Percentiles rank a stretch among this genome's conserved stretches.
Conservation (phyloP, 1,140 invertebrate genomes). For the Brachionus calyciflorus region DNA sequence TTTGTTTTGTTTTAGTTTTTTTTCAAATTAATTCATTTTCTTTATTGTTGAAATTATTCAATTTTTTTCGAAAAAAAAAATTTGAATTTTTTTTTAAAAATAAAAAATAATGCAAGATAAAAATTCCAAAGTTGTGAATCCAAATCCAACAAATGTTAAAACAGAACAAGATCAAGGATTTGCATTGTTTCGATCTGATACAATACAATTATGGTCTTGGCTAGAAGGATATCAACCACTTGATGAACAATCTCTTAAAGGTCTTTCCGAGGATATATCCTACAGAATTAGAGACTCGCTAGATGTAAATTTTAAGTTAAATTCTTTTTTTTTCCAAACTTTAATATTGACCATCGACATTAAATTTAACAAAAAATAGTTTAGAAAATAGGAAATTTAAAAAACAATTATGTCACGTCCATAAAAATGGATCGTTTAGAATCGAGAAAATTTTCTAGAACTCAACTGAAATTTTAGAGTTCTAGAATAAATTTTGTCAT, state of each 20-base stretch:
- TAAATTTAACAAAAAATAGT: too few relatives aligned
- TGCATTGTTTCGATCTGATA: conserved; percentile 18
- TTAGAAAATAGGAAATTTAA: not conserved
- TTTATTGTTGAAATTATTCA: not conserved
- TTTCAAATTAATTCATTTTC: too few relatives aligned
- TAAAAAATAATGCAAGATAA: conserved; percentile 31
- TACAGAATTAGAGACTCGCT: conserved; percentile 18
- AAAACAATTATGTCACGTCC: too few relatives aligned
- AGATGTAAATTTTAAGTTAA: conserved; percentile 8
- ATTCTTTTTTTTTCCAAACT: too few relatives aligned
- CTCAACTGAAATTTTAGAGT: too few relatives aligned
- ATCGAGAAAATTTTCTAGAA: too few relatives aligned
- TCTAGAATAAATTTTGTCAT: too few relatives aligned
- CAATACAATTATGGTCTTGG: conserved; percentile 37
- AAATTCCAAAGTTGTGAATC: not conserved
- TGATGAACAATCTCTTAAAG: conserved; percentile 22
- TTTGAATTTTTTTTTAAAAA: conserved; percentile 8
- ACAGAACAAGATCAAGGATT: conserved; percentile 19
- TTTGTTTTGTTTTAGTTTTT: too few relatives aligned
- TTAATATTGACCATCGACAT: too few relatives aligned
- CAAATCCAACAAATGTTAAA: not conserved
- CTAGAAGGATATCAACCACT: conserved; percentile 40
- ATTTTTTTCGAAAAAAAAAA: not conserved
- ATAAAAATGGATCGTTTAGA: too few relatives aligned
- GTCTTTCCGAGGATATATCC: conserved; percentile 40